phyloP scores from a whole-genome alignment of 2,888 invertebrate genomes.

The Bombylius discolor region DNA sequence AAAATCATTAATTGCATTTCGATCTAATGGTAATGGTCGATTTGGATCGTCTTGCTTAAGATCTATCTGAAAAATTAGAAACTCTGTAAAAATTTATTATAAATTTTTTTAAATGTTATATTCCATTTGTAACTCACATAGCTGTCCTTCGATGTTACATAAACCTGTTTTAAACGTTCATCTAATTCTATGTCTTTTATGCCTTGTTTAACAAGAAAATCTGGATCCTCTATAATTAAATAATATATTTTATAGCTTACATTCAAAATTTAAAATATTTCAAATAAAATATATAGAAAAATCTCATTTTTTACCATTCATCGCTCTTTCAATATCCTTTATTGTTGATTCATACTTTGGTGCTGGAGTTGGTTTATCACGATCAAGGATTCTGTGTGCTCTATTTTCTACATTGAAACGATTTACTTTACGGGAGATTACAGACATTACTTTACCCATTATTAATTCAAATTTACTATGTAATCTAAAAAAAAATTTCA shows the following conservation, averaged over 20 bases:
- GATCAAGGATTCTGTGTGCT: constrained; percentile 57
- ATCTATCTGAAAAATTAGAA: constrained; percentile 22
- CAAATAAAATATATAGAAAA: background rate
- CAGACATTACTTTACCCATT: constrained; percentile 56
- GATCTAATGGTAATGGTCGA: constrained; percentile 47
- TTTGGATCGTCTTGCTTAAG: constrained; percentile 26
- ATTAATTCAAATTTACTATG: background rate
- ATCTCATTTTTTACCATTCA: constrained; percentile 34
- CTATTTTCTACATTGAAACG: constrained; percentile 65
- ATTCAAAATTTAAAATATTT: too few relatives aligned
- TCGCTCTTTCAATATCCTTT: constrained; percentile 48
- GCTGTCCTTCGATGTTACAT: constrained; percentile 52
- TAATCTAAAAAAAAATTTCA: too few relatives aligned
- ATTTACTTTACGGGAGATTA: constrained; percentile 45
- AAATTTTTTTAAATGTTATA: background rate
- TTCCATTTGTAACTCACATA: constrained; percentile 33
- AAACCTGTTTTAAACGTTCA: constrained; percentile 54
- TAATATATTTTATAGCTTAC: constrained; percentile 20
- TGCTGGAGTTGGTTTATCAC: constrained; percentile 49
- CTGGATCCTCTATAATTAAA: constrained; percentile 40
- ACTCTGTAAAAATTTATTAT: constrained; percentile 4
- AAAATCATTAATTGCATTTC: constrained; percentile 39
- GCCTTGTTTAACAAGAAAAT: constrained; percentile 46
- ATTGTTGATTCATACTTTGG: constrained; percentile 50
- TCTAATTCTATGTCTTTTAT: constrained; percentile 51